Evolutionary conservation across 2,113 vertebrate species (phyloP).

Genomic region (Hypanus sabinus): DNA sequence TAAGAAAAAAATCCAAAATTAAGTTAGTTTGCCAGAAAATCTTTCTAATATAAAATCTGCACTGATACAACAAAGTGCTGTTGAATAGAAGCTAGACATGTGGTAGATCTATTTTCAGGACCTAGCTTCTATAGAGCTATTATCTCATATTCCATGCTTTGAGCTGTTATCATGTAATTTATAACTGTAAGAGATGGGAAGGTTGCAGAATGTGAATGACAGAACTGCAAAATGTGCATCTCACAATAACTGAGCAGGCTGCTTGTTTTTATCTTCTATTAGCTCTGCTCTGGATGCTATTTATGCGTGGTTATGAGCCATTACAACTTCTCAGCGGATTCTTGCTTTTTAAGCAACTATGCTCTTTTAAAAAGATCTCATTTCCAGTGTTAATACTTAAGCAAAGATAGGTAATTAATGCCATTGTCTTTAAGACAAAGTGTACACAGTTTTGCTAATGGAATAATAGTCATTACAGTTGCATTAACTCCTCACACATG

Average conservation of each 20-base stretch:
- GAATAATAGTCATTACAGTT: background rate
- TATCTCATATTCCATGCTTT: background rate
- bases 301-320: background rate
- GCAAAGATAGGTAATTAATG: background rate
- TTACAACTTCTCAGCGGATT: background rate
- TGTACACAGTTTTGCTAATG: background rate
- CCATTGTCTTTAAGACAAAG: background rate
- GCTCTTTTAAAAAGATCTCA: background rate
- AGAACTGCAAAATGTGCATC: background rate
- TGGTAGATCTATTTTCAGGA: background rate
- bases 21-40: background rate
- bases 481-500: background rate
- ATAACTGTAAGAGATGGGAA: background rate
- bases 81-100: background rate
- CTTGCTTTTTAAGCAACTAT: background rate
- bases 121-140: background rate
- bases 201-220: conserved; percentile 3
- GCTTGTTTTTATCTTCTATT: background rate
- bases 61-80: background rate
- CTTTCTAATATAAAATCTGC: background rate
- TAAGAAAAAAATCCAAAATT: background rate
- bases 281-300: background rate
- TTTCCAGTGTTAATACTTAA: background rate
- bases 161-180: conserved; percentile 21
- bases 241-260: conserved; percentile 9